Evolutionary conservation across 2,888 invertebrate species (phyloP).

Genomic region (Aricia artaxerxes): DNA sequence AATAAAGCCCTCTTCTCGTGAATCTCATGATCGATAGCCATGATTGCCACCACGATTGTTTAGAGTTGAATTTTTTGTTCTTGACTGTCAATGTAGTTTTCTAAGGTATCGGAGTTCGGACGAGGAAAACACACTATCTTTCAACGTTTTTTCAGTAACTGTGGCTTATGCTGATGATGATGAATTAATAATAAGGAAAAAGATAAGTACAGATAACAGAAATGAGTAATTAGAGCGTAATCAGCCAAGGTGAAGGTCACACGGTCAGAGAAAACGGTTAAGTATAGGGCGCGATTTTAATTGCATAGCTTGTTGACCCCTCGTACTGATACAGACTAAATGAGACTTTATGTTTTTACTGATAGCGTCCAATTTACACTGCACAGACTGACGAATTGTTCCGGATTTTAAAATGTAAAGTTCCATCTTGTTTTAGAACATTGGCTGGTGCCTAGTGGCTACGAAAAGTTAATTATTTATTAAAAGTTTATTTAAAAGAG

Average conservation of each 20-base stretch:
- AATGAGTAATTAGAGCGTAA: slow-evolving; percentile 2
- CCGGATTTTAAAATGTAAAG: neutral
- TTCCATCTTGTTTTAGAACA: neutral
- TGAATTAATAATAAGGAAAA: neutral
- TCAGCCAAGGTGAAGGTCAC: slow-evolving; percentile 3
- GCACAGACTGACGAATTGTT: neutral
- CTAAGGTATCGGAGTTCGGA: too few species aligned
- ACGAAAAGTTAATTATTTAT: too few species aligned
- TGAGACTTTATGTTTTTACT: neutral
- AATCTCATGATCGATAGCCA: too few species aligned
- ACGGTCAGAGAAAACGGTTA: neutral
- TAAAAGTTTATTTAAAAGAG: too few species aligned
- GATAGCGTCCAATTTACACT: neutral
- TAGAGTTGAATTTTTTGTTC: too few species aligned
- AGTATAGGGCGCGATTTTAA: neutral
- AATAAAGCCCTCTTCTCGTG: too few species aligned
- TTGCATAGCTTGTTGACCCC: slow-evolving; percentile 3
- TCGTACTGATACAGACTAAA: neutral
- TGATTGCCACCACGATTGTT: too few species aligned
- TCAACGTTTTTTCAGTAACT: too few species aligned
- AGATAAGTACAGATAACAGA: neutral
- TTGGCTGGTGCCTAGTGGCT: too few species aligned
- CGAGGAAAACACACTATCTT: too few species aligned
- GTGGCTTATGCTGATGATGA: neutral
- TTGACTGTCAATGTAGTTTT: too few species aligned